phyloP scores from a whole-genome alignment of 2,888 invertebrate species.

The Apoda limacodes region DNA sequence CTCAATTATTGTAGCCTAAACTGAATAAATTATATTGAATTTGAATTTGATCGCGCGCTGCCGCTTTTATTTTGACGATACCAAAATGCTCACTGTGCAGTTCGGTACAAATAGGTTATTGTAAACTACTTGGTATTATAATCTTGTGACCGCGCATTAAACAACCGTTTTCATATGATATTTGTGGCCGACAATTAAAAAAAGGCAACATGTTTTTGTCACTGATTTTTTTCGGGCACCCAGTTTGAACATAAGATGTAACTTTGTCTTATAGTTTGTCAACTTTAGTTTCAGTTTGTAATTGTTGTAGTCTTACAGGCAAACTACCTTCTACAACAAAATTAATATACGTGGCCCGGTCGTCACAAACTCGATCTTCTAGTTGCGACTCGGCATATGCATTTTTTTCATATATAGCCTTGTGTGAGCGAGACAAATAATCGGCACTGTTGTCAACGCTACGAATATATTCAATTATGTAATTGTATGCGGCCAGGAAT shows the following conservation, averaged over 20 bases:
- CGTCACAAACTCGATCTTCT: neutral
- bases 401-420: conserved; percentile 1
- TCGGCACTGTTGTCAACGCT: conserved; percentile 7
- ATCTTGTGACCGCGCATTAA: conserved; percentile 4
- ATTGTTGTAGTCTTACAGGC: conserved; percentile 2
- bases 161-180: conserved; percentile 2
- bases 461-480: conserved; percentile 7
- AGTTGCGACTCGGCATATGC: neutral
- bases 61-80: too few relatives aligned
- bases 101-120: neutral
- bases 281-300: neutral
- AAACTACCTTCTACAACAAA: neutral
- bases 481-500: conserved; percentile 3
- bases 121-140: neutral
- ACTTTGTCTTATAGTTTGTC: conserved; percentile 2
- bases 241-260: neutral
- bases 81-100: too few relatives aligned
- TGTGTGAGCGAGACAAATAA: conserved; percentile 7
- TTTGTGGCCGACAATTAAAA: too few relatives aligned
- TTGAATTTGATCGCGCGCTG: too few relatives aligned
- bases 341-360: neutral
- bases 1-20: too few relatives aligned
- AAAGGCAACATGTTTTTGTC: neutral
- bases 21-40: too few relatives aligned
- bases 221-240: conserved; percentile 10